These are phyloP conservation scores for Saturnia japonica DNA, from an alignment of 2,888 invertebrate species.

Conservation along the genomic window DNA sequence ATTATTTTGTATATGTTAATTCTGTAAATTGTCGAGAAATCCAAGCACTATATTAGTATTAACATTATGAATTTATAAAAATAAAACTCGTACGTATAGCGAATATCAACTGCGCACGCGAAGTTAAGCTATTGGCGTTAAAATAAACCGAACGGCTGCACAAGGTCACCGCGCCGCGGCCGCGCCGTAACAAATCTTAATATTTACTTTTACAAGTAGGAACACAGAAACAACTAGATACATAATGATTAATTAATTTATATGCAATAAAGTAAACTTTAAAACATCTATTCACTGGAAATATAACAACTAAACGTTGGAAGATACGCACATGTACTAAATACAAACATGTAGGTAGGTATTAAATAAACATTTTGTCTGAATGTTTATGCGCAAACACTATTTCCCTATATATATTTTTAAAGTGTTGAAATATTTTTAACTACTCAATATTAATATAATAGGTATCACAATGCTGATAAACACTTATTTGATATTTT, in stretches of 20 bases:
- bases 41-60: background rate
- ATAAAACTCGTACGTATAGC: background rate
- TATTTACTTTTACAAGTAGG: slow-evolving; percentile 14
- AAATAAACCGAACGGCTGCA: background rate
- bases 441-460: too few relatives aligned
- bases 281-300: background rate
- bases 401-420: too few relatives aligned
- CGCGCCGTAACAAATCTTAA: slow-evolving; percentile 11
- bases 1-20: background rate
- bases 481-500: too few relatives aligned
- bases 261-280: background rate
- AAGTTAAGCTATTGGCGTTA: slow-evolving; percentile 8
- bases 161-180: slow-evolving; percentile 9
- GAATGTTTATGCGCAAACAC: too few relatives aligned
- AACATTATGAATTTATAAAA: background rate
- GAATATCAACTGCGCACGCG: slow-evolving; percentile 7
- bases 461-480: too few relatives aligned
- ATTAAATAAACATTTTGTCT: too few relatives aligned
- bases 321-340: background rate
- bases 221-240: slow-evolving; percentile 3
- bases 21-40: background rate
- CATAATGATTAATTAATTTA: background rate
- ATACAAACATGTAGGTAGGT: too few relatives aligned
- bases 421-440: too few relatives aligned
- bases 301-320: background rate